phyloP scores from a whole-genome alignment of 2,113 vertebrate genomes.

The Trachemys scripta region DNA sequence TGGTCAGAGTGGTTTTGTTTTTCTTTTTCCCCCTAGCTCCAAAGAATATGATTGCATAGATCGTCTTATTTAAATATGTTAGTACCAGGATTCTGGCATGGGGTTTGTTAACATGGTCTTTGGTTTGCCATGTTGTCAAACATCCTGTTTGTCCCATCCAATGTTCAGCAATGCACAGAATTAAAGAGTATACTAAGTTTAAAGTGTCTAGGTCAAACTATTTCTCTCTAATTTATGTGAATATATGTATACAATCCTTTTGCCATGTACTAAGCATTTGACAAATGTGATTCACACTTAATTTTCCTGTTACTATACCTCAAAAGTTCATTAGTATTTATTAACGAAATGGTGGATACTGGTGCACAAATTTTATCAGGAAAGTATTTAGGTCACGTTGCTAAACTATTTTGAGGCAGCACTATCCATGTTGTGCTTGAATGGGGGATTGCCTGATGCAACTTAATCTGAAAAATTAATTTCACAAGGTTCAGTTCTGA shows the following conservation, averaged over 20 bases:
- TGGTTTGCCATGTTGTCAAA: neutral
- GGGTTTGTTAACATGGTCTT: neutral
- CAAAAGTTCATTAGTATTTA: constrained; percentile 18
- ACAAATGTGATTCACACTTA: neutral
- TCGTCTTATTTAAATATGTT: neutral
- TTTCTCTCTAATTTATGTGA: neutral
- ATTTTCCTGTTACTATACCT: neutral
- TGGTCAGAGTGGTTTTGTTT: neutral
- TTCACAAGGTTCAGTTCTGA: constrained; percentile 20
- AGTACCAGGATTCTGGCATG: neutral
- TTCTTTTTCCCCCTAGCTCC: neutral
- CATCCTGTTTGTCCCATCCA: neutral
- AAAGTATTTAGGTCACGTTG: neutral
- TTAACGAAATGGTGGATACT: neutral
- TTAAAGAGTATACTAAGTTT: neutral
- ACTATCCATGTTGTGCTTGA: neutral
- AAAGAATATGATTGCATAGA: neutral
- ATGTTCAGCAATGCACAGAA: neutral
- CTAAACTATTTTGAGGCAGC: neutral
- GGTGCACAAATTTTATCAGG: neutral
- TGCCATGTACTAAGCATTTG: neutral
- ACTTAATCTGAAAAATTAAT: constrained; percentile 55
- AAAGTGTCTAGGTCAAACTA: neutral
- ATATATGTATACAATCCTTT: neutral
- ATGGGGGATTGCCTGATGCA: constrained; percentile 11